Evolutionary conservation across 2,888 invertebrate species (phyloP), one percentile per base, ranked within the genome.

Genomic region (Drosophila merina): DNA sequence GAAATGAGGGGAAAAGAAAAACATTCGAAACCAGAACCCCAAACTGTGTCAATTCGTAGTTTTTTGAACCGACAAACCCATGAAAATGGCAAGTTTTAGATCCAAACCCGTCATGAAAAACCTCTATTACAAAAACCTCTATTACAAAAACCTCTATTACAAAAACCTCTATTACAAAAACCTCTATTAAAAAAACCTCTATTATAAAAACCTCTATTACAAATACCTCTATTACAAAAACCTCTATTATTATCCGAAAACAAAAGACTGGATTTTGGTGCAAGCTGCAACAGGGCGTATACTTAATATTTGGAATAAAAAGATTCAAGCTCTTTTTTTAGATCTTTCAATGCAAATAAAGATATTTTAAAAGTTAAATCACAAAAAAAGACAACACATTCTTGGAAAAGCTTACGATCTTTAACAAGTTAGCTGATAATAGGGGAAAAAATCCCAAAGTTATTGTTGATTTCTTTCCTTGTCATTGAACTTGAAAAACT

Each of bases 1-100:
- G 20, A 28, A 28, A 28, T 42, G n/a, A 20, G 1, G 7, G 30
- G 12, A 54, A 44, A 31, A 31, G 25, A 47, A 31, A 14, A 47
- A 64, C 40, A 64, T 52, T 42, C 14, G 40, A 14, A 20, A 9
- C 14, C 40, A 42, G 8, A 52, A 51, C 45, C 12, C n/a, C 12
- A 36, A 36, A 47, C 26, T 52, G 36, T 56, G 49, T 45, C 56
- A 40, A n/a, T 25, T 44, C 31, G 42, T 38, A 26, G 30, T 45
- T 50, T 12, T 20, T 20, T 20, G 20, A 20, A 20, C 30, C 14
- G 40, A 14, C 40, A 3, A 20, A 20, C 12, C 7, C 14, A 40
- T 33, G 14, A 12, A 8, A 33, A 33, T 33, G n/a, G 4, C 33
- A n/a, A 33, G n/a, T 33, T 33, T 5, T 4, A 33, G n/a, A 33